Evolutionary conservation across 1,140 invertebrate genomes (phyloP).

Genomic region (Drosophila elegans): DNA sequence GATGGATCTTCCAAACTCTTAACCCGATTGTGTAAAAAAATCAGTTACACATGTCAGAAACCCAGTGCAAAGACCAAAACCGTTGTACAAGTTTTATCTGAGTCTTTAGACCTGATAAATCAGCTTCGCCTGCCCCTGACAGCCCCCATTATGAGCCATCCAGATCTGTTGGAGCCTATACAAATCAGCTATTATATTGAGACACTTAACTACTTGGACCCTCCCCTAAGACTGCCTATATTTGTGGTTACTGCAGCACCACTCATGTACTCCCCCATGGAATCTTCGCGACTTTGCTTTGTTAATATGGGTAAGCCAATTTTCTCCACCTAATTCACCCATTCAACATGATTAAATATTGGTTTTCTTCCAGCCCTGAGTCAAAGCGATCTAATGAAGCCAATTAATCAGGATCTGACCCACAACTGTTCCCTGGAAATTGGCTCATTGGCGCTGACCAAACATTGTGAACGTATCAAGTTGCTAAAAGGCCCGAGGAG

Average conservation of each 20-base stretch:
- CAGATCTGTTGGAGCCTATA: constrained; percentile 20
- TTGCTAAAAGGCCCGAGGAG: constrained; percentile 51
- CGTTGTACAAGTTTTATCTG: constrained; percentile 32
- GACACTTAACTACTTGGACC: constrained; percentile 9
- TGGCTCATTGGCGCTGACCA: constrained; percentile 1
- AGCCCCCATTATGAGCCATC: constrained; percentile 41
- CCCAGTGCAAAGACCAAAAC: constrained; percentile 36
- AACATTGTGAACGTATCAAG: constrained; percentile 47
- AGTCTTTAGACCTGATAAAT: constrained; percentile 6
- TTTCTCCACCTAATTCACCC: not conserved
- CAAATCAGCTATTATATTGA: constrained; percentile 59
- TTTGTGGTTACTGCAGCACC: constrained; percentile 60
- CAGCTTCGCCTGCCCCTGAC: constrained; percentile 58
- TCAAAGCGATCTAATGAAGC: constrained; percentile 37
- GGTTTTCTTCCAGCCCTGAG: constrained; percentile 29
- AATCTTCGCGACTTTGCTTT: constrained; percentile 30
- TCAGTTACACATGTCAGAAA: constrained; percentile 33
- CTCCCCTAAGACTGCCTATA: constrained; percentile 45
- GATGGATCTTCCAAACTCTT: not conserved
- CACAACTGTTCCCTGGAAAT: constrained; percentile 55
- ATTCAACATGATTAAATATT: not conserved
- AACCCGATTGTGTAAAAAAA: constrained; percentile 47
- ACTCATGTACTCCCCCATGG: constrained; percentile 7
- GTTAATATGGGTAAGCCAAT: constrained; percentile 51
- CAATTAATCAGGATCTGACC: constrained; percentile 43